These are phyloP conservation scores for Picathartes gymnocephalus DNA, from an alignment of 2,113 vertebrate species.

Conservation along the genomic window DNA sequence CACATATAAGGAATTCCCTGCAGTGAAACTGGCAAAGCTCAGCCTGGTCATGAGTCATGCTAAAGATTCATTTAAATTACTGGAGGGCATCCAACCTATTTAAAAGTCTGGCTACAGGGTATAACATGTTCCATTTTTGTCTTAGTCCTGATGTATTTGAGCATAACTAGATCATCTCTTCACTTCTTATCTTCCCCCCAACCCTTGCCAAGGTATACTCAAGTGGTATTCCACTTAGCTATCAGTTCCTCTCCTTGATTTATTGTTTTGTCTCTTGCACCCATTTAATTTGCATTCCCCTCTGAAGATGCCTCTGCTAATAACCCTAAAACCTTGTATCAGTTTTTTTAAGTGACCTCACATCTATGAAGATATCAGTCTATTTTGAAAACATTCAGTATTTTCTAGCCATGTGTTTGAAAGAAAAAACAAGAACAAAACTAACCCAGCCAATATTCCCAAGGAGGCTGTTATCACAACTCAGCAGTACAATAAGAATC, in stretches of 20 bases:
- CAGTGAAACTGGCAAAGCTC: conserved; percentile 41
- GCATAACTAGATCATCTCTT: background rate
- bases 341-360: background rate
- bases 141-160: background rate
- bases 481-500: background rate
- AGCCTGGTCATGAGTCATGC: conserved; percentile 23
- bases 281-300: background rate
- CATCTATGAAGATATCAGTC: background rate
- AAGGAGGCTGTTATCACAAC: background rate
- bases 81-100: conserved; percentile 65
- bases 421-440: background rate
- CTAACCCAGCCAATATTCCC: background rate
- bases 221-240: background rate
- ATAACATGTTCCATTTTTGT: conserved; percentile 1
- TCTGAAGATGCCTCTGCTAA: background rate
- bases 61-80: conserved; percentile 62
- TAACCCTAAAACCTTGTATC: background rate
- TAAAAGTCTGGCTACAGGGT: conserved; percentile 42
- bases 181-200: background rate
- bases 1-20: conserved; percentile 39
- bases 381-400: background rate
- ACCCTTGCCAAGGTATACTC: background rate
- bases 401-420: background rate
- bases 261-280: background rate
- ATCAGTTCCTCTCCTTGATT: background rate